Percentiles rank a stretch among this genome's conserved stretches.
Evolutionary conservation across 2,888 invertebrate genomes (phyloP).

Genomic region (Stenchaetothrips biformis): DNA sequence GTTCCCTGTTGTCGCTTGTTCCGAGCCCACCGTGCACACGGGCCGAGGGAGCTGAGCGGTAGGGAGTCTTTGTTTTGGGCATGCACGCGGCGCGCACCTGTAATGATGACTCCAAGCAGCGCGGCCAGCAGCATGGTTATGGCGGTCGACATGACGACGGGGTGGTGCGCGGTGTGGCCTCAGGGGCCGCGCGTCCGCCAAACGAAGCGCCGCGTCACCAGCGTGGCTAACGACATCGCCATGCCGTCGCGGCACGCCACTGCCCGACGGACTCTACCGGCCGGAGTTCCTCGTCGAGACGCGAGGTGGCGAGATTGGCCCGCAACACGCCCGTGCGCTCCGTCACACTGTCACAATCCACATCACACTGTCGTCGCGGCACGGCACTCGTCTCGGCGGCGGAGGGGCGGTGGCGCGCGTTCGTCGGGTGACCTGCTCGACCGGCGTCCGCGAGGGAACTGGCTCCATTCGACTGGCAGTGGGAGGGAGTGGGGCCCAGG

Average conservation of each 20-base stretch:
- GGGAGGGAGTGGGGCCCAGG: background rate
- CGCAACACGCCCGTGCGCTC: background rate
- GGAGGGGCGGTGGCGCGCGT: background rate
- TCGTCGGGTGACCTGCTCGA: background rate
- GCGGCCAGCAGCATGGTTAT: background rate
- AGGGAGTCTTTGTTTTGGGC: too few species aligned
- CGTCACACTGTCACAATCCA: background rate
- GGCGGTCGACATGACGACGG: background rate
- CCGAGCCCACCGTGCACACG: too few species aligned
- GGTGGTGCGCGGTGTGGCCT: background rate
- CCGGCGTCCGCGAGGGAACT: conserved; percentile 16
- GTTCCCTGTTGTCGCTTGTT: too few species aligned
- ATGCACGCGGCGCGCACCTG: too few species aligned
- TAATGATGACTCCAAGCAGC: background rate
- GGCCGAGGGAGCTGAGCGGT: too few species aligned
- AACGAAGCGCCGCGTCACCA: background rate
- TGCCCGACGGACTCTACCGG: background rate
- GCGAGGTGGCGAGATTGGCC: too few species aligned
- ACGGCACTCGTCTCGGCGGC: background rate
- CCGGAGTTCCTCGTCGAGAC: too few species aligned
- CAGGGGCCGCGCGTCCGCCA: background rate
- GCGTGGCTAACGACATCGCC: background rate
- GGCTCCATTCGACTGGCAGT: background rate
- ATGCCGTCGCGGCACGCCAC: background rate
- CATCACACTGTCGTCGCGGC: background rate